These are phyloP conservation scores for Procavia capensis DNA, from an alignment of 2,113 vertebrate genomes.

Conservation along the genomic window DNA sequence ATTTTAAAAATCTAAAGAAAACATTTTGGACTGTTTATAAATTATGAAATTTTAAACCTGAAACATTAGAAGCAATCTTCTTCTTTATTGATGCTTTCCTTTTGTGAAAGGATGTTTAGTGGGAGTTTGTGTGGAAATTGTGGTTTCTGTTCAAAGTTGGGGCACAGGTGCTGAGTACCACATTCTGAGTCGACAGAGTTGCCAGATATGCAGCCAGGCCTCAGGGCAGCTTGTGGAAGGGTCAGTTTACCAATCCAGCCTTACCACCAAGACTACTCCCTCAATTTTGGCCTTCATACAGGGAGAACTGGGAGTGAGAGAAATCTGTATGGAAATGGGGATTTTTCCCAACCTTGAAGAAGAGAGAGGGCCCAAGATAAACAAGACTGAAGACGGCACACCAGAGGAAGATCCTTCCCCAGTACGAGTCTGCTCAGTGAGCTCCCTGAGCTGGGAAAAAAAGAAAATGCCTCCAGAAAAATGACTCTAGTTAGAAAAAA, in stretches of 20 bases:
- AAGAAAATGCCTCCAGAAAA: neutral
- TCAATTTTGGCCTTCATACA: neutral
- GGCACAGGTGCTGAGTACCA: neutral
- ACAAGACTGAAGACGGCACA: neutral
- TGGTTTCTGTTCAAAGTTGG: neutral
- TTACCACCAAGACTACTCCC: too few species aligned
- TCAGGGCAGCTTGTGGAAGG: neutral
- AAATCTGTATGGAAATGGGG: neutral
- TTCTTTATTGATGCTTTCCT: neutral
- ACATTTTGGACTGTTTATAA: neutral
- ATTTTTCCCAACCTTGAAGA: neutral
- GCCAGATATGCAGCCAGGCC: accelerated
- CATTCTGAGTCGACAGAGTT: neutral
- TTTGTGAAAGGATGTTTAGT: neutral
- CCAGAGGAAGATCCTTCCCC: neutral
- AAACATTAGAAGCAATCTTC: neutral
- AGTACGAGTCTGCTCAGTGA: neutral
- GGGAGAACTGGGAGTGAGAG: neutral
- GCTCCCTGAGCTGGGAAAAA: neutral
- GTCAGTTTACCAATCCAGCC: neutral
- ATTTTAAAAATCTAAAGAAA: slow-evolving; percentile 48
- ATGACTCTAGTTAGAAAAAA: neutral
- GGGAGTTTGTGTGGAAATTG: neutral
- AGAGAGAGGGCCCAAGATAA: neutral
- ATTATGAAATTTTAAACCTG: slow-evolving; percentile 38